Evolutionary conservation across 2,113 vertebrate species (phyloP), one percentile per base, ranked within the genome.

Genomic region (Colinus virginianus): DNA sequence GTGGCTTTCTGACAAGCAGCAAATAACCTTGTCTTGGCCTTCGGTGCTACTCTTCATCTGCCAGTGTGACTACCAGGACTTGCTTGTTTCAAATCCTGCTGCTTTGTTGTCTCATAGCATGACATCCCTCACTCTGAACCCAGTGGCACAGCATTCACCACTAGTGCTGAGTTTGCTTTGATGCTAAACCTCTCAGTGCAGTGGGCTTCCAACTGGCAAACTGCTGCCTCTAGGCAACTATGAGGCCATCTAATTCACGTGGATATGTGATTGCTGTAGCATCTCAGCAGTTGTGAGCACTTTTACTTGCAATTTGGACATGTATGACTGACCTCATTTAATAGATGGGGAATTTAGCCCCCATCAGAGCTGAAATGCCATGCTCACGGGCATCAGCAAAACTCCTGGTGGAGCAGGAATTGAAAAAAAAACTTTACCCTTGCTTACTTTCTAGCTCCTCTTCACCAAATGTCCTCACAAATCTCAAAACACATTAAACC

Each of bases 201-300:
- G 25, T n/a, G 49, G 51, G 49, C 51, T 79, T 95, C 89, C 87
- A 85, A 46, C 51, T 40, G 56, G 84, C 17, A 85, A 92, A 88
- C 13, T 25, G 58, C 67, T 70, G 51, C 81, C 84, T 46, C 43
- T 67, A 55, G 42, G 93, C 55, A 76, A 79, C 10, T 23, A 0
- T 1, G 46, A 90, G 77, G 16, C 34, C 51, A 80, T 42, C 43
- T 74, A 40, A 55, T 42, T 77, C 51, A n/a, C 84, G 55, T 6
- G 17, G 26, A 11, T 2, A 1, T 63, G 59, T 70, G 78, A 74
- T 36, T 79, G 49, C 78, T 79, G 6, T 6, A 30, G 32, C 42
- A 67, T 20, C 34, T 92, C 71, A 67, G 53, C 36, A 28, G 58
- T 78, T 43, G 59, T 46, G 20, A 76, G 34, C 32, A 46, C 32